Conservation (phyloP, 2,888 invertebrate species). For the Drosophila engyochracea region DNA sequence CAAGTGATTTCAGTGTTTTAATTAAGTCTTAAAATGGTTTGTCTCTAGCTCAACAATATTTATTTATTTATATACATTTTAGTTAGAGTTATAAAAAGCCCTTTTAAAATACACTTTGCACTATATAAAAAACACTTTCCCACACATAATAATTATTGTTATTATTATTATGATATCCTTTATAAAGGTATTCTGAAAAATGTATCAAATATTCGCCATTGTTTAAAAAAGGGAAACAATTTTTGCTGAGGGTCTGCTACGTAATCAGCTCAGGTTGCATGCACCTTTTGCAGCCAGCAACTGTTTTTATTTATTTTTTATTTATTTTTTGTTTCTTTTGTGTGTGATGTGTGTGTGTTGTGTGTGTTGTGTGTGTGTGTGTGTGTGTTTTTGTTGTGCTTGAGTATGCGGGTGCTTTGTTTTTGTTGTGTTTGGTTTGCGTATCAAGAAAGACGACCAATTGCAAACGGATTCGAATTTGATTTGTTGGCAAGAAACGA, state of each 20-base stretch:
- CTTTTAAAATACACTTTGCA: neutral
- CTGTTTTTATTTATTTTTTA: constrained; percentile 1
- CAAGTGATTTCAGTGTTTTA: neutral
- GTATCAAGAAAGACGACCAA: constrained; percentile 38
- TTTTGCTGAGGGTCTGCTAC: constrained; percentile 20
- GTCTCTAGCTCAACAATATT: neutral
- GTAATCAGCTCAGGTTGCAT: constrained; percentile 24
- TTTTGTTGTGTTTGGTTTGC: neutral
- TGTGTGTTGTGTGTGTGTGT: neutral
- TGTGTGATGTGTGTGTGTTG: neutral
- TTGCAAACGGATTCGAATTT: constrained; percentile 73
- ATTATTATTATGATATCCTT: neutral
- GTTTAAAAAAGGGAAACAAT: neutral
- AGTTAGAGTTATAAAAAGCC: neutral
- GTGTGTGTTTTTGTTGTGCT: neutral
- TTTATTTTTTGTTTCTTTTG: neutral
- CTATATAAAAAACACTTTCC: neutral
- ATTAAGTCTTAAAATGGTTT: neutral
- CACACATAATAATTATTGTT: neutral
- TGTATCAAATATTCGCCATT: too few species aligned
- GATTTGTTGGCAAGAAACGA: constrained; percentile 68
- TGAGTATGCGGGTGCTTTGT: neutral
- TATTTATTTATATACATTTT: neutral
- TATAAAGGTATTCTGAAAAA: neutral
- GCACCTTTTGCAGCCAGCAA: constrained; percentile 2